Conservation (phyloP, 2,113 vertebrate species). For the Lophotis ruficrista region DNA sequence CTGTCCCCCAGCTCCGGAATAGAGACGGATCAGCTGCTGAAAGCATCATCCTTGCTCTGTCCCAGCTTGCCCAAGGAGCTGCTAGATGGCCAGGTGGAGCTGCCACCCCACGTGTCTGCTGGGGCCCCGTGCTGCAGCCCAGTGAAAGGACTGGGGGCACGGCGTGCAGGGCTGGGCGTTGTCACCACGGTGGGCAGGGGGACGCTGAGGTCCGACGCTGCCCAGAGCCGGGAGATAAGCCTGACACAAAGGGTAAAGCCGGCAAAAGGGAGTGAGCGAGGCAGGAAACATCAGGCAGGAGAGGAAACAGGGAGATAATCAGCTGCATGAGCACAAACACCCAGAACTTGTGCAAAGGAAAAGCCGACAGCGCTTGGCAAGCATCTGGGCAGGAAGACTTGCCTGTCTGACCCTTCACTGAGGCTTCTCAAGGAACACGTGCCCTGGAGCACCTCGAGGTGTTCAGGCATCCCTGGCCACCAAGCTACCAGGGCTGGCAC, state of each 20-base stretch:
- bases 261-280: not conserved
- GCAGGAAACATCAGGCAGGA: conserved; percentile 52
- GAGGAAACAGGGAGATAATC: conserved; percentile 27
- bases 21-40: not conserved
- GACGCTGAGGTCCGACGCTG: not conserved
- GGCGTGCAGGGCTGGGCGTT: not conserved
- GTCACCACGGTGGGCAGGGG: not conserved
- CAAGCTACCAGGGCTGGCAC: too few relatives aligned
- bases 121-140: not conserved
- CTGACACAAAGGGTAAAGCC: not conserved
- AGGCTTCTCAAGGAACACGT: not conserved
- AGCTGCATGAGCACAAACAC: conserved; percentile 5
- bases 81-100: not conserved
- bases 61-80: not conserved
- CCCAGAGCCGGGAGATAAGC: not conserved
- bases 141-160: not conserved
- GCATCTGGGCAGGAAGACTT: not conserved
- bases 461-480: not conserved
- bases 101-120: not conserved
- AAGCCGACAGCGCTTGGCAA: not conserved
- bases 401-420: not conserved
- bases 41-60: not conserved
- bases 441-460: not conserved
- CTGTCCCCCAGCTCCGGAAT: not conserved
- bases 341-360: not conserved